Percentiles rank a stretch among this genome's conserved stretches.
Evolutionary conservation across 92 coral and sea anemone species (phyloP).

Genomic region (Actinostola sp.): DNA sequence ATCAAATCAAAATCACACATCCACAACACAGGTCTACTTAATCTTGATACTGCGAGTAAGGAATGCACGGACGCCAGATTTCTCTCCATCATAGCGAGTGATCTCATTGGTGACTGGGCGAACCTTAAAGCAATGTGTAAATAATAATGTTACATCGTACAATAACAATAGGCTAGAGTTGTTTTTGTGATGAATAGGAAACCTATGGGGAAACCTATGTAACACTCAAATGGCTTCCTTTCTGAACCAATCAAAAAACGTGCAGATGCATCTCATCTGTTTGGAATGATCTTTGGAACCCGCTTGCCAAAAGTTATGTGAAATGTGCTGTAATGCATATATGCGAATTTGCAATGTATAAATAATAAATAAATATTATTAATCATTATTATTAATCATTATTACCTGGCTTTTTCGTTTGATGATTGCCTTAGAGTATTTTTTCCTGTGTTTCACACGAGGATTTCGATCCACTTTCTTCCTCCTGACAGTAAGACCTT

Average conservation of each 20-base stretch:
- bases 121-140: conserved; percentile 46
- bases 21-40: conserved; percentile 8
- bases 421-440: conserved; percentile 84
- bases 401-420: conserved; percentile 96
- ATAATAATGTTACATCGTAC: no score
- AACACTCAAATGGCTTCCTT: no score
- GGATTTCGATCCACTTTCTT: conserved; percentile 92
- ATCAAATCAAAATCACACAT: no score
- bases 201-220: no score
- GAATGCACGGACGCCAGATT: conserved; percentile 81
- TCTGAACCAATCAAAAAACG: no score
- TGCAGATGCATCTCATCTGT: no score
- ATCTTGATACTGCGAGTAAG: conserved; percentile 90
- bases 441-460: conserved; percentile 94
- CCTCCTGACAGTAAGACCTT: conserved; percentile 89
- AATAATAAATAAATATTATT: background rate
- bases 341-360: no score
- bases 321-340: no score
- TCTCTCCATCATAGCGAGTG: conserved; percentile 93
- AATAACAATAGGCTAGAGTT: no score
- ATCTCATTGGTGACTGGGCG: conserved; percentile 84
- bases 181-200: no score
- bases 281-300: no score
- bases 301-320: no score
- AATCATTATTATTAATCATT: background rate